phyloP scores from a whole-genome alignment of 2,113 vertebrate genomes.

The Tachysurus vachellii region DNA sequence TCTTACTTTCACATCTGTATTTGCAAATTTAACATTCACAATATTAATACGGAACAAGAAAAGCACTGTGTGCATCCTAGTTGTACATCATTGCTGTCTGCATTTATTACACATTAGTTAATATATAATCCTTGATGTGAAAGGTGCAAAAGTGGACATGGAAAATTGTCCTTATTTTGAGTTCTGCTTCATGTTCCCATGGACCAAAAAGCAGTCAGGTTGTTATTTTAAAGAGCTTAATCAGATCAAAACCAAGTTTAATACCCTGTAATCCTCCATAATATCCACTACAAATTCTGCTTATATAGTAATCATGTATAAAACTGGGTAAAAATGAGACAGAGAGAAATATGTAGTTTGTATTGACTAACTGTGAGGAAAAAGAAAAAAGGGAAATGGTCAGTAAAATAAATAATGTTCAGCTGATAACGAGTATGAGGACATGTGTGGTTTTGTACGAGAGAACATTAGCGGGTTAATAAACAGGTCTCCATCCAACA shows the following conservation, averaged over 20 bases:
- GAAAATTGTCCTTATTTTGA: neutral
- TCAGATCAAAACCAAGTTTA: conserved; percentile 13
- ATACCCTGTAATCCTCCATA: conserved; percentile 11
- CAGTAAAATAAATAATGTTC: neutral
- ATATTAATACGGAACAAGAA: neutral
- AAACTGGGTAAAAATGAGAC: neutral
- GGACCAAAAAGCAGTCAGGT: conserved; percentile 24
- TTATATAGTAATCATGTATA: neutral
- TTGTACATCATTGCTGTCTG: neutral
- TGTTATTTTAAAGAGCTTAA: conserved; percentile 17
- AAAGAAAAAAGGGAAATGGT: neutral
- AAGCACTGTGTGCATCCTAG: neutral
- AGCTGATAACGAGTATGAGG: neutral
- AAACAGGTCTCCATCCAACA: neutral
- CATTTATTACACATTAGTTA: neutral
- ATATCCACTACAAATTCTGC: neutral
- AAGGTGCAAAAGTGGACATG: neutral
- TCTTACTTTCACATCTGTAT: neutral
- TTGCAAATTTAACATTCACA: neutral
- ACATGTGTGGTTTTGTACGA: neutral
- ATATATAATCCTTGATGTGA: neutral
- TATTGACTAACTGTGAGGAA: neutral
- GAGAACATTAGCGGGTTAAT: neutral
- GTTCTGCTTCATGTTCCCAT: conserved; percentile 13
- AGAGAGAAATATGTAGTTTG: conserved; percentile 1